Evolutionary conservation across 2,888 invertebrate genomes (phyloP).

Genomic region (Cantharis rufa): DNA sequence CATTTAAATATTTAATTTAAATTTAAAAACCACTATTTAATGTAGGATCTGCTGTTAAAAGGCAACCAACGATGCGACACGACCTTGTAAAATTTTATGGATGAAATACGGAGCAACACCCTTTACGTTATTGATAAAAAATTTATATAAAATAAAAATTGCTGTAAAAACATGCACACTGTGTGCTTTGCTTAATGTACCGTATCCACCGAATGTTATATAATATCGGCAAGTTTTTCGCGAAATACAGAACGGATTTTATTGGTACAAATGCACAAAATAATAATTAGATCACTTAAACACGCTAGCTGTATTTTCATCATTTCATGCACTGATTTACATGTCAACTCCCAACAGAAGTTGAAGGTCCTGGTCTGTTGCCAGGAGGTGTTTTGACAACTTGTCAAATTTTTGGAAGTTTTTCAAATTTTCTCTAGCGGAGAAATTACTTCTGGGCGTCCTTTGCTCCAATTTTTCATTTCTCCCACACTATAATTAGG

Average conservation of each 20-base stretch:
- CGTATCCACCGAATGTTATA: neutral
- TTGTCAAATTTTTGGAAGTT: too few relatives aligned
- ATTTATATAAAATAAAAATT: neutral
- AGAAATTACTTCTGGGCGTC: too few relatives aligned
- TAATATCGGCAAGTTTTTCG: neutral
- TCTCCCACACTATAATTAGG: neutral
- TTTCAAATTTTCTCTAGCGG: too few relatives aligned
- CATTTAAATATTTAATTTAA: conserved; percentile 8
- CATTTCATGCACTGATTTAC: neutral
- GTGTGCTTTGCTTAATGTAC: neutral
- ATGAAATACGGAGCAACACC: conserved; percentile 10
- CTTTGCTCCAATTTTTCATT: neutral
- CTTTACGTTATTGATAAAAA: conserved; percentile 11
- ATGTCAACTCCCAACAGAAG: neutral
- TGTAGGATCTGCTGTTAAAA: conserved; percentile 8
- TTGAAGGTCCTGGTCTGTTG: neutral
- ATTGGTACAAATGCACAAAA: neutral
- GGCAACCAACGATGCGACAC: conserved; percentile 7
- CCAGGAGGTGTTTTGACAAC: neutral
- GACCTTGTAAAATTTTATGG: conserved; percentile 10
- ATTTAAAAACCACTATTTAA: conserved; percentile 2
- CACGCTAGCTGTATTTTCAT: neutral
- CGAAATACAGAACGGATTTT: neutral
- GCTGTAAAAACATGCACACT: neutral
- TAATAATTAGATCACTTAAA: neutral